phyloP scores from a whole-genome alignment of 2,888 invertebrate genomes.

The Tetramorium bicarinatum region DNA sequence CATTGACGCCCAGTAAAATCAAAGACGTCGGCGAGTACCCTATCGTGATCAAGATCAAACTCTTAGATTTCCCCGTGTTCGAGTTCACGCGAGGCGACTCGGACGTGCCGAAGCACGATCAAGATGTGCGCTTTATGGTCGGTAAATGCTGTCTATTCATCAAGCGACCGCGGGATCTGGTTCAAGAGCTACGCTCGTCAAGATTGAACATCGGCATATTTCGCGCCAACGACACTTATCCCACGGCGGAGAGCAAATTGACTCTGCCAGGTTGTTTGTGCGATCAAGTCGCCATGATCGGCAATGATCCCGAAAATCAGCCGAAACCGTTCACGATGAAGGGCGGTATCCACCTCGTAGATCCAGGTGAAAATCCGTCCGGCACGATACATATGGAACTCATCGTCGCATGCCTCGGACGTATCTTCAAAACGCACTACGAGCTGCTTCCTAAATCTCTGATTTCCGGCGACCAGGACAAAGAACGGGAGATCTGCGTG shows the following conservation, averaged over 20 bases:
- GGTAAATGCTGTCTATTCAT: slow-evolving; percentile 83
- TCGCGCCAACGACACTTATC: slow-evolving; percentile 82
- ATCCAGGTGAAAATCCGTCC: slow-evolving; percentile 81
- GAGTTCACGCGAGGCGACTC: slow-evolving; percentile 80
- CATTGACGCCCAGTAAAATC: slow-evolving; percentile 77
- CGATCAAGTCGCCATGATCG: slow-evolving; percentile 83
- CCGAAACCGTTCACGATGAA: slow-evolving; percentile 80
- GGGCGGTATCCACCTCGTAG: slow-evolving; percentile 77
- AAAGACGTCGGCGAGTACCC: slow-evolving; percentile 75
- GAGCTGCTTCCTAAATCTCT: slow-evolving; percentile 77
- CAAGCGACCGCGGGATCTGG: slow-evolving; percentile 80
- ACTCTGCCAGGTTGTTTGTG: slow-evolving; percentile 82
- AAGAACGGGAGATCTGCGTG: slow-evolving; percentile 76
- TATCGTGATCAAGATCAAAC: slow-evolving; percentile 81
- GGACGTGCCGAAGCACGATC: slow-evolving; percentile 72
- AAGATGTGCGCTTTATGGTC: slow-evolving; percentile 76
- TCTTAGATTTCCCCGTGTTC: slow-evolving; percentile 83
- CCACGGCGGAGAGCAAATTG: slow-evolving; percentile 81
- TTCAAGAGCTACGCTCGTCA: slow-evolving; percentile 77
- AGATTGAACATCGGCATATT: slow-evolving; percentile 81
- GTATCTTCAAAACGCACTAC: slow-evolving; percentile 79
- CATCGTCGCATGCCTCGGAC: slow-evolving; percentile 80
- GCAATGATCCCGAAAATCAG: slow-evolving; percentile 79
- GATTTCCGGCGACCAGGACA: slow-evolving; percentile 75
- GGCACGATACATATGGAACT: slow-evolving; percentile 80